A percentile compares a stretch with the other conserved stretches of the same genome.
phyloP scores from a whole-genome alignment of 2,888 invertebrate genomes.

The Parascotia fuliginaria region DNA sequence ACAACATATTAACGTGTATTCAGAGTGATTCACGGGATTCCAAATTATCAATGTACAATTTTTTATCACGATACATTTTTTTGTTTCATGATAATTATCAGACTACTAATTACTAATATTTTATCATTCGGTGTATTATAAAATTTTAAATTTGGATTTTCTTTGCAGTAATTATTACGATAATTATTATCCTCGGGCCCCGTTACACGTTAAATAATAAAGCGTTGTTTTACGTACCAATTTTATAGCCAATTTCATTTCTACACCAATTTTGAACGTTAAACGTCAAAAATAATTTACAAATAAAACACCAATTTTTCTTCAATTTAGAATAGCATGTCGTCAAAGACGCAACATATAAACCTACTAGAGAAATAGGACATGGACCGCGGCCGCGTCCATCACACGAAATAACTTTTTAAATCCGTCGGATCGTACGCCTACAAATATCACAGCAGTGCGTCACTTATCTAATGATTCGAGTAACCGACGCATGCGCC shows the following conservation, averaged over 20 bases:
- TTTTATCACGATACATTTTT: not conserved
- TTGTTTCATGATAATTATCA: not conserved
- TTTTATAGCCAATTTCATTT: slow-evolving; percentile 13
- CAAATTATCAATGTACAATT: not conserved
- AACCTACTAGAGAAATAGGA: slow-evolving; percentile 41
- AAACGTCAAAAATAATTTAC: slow-evolving; percentile 5
- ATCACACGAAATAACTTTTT: slow-evolving; percentile 47
- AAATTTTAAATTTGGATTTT: too few species aligned
- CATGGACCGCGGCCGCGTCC: slow-evolving; percentile 42
- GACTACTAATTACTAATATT: not conserved
- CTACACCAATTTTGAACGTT: slow-evolving; percentile 9
- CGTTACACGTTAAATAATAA: not conserved
- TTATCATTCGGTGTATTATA: too few species aligned
- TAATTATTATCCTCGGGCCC: not conserved
- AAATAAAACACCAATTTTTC: slow-evolving; percentile 11
- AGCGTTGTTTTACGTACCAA: slow-evolving; percentile 13
- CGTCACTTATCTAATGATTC: slow-evolving; percentile 73
- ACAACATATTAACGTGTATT: slow-evolving; percentile 32
- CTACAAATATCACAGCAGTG: slow-evolving; percentile 79
- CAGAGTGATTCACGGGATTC: slow-evolving; percentile 18
- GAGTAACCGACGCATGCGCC: slow-evolving; percentile 49
- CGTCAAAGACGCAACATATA: slow-evolving; percentile 25
- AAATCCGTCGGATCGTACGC: slow-evolving; percentile 61
- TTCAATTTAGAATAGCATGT: slow-evolving; percentile 25
- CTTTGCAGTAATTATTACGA: not conserved